Base-by-base conservation (phyloP, 2,797 vertebrate species). In the Petrocephalus sullivani region DNA sequence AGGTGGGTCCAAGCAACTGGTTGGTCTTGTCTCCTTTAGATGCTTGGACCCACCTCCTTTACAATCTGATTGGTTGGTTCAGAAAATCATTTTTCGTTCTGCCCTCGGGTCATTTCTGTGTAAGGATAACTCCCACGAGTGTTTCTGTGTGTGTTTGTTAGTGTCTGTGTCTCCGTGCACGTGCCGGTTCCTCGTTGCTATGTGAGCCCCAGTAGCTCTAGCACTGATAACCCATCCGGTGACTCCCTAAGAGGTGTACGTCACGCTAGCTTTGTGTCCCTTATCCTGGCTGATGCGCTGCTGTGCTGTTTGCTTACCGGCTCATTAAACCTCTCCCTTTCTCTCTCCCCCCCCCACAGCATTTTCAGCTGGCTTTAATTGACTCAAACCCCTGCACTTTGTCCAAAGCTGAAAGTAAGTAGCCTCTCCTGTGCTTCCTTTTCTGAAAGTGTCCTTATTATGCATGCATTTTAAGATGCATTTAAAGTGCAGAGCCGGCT, bases 381-480 rank as follows among this genome's bases (percentile, higher is more conserved):
- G 94, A 96, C 95, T 96, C 94, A 91, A 96, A 97, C 94, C 96
- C 97, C 95, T 99, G 98, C 97, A 99, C 98, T 97, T 98, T 99
- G 97, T 99, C 98, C 94, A 98, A 97, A 94, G 94, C 97, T 96
- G 98, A 99, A 96, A 95, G 98, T 95, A 96, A 96, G 96, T 97
- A 93, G 71, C 28, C 8, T 51, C 3, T 12, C 4, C 23, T 14
- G 21, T 12, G 81, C 14, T 28, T 56, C 8, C 46, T 82, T 2
- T 82, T 16, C 87, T 61, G 19, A 14, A 61, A n/a, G 21, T 0
- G 37, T 56, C 1, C 49, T 21, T 51, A 33, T 51, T 82, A 51
- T 2, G 0, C n/a, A 41, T 23, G 51, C 28, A 19, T 46, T 21
- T 46, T 46, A 8, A 51, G 21, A 19, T 9, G 2, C 46, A 33